Evolutionary conservation across 2,797 vertebrate genomes (phyloP), one percentile per base, ranked within the genome.

Genomic region (Pyrocephalus nanus): DNA sequence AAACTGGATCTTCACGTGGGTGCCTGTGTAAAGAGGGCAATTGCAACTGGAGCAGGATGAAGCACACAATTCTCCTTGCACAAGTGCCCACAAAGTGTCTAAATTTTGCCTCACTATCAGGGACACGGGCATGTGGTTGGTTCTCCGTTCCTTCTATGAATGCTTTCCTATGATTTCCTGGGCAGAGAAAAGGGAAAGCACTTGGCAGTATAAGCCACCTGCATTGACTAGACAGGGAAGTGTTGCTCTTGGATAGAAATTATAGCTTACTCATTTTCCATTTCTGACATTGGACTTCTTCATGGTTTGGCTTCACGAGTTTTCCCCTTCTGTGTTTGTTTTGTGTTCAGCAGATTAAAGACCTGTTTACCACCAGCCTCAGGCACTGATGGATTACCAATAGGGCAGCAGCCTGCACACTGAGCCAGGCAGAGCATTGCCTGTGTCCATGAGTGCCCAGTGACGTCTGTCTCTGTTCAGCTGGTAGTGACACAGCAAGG

Each of bases 221-320:
- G 30, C 26, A 53, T 51, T 27, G 27, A 55, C 29, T 67, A 53
- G 57, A 13, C 14, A 54, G 34, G 27, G 27, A 85, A 36, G 2
- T 43, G 54, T 53, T 55, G 30, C 40, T 9, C 38, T 50, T 65
- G 58, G 50, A 80, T 83, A 72, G 36, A 61, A 91, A 77, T 47
- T 20, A 27, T 2, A 29, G 7, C 53, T 89, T 34, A 47, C 12
- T 77, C 19, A 12, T 47, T 48, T 64, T 19, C 2, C 83, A 11
- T 64, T 92, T 93, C 36, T 64, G 54, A 82, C 29, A 12, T 5
- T 36, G 27, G 55, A 48, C 30, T 47, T 73, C 32, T 73, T 83
- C 71, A 34, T 0, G 0, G 16, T 75, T 85, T 88, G 53, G 26
- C 72, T 87, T 61, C 45, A n/a, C 0, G 2, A 17, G 11, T 51